A percentile compares a stretch with the other conserved stretches of the same genome.
Evolutionary conservation across 2,888 invertebrate species (phyloP).

Genomic region (Noctua fimbriata): DNA sequence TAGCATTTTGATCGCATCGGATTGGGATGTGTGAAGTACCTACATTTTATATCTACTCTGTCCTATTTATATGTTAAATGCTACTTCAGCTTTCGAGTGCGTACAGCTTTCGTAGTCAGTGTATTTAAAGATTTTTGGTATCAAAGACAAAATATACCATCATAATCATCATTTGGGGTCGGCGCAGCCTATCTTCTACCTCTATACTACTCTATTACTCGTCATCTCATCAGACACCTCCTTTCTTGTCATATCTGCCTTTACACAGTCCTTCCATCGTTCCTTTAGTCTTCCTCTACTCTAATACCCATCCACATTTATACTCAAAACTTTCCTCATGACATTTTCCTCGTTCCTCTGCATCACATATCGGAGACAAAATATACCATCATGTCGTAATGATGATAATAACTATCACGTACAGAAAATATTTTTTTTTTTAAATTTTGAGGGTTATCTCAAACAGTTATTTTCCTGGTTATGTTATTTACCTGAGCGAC

Average conservation of each 20-base stretch:
- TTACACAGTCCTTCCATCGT: too few relatives aligned
- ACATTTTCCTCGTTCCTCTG: too few relatives aligned
- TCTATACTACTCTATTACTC: too few relatives aligned
- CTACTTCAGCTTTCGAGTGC: constrained; percentile 1
- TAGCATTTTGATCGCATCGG: constrained; percentile 71
- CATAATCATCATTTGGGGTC: too few relatives aligned
- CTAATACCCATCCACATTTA: too few relatives aligned
- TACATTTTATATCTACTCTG: constrained; percentile 32
- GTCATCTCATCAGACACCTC: too few relatives aligned
- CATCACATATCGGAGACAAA: too few relatives aligned
- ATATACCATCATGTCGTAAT: too few relatives aligned
- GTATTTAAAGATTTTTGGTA: background rate
- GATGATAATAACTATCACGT: background rate
- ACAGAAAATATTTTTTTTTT: background rate
- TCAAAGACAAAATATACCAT: background rate
- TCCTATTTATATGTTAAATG: constrained; percentile 44
- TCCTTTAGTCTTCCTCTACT: too few relatives aligned
- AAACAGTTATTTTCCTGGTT: background rate
- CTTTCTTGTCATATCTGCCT: too few relatives aligned
- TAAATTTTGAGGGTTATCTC: background rate
- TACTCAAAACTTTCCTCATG: too few relatives aligned
- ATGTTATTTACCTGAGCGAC: background rate
- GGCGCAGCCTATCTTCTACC: too few relatives aligned
- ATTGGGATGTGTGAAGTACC: constrained; percentile 63
- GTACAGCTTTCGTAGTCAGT: background rate